These are phyloP conservation scores for Drosophila neotestacea DNA, from an alignment of 2,888 invertebrate genomes.

Conservation along the genomic window DNA sequence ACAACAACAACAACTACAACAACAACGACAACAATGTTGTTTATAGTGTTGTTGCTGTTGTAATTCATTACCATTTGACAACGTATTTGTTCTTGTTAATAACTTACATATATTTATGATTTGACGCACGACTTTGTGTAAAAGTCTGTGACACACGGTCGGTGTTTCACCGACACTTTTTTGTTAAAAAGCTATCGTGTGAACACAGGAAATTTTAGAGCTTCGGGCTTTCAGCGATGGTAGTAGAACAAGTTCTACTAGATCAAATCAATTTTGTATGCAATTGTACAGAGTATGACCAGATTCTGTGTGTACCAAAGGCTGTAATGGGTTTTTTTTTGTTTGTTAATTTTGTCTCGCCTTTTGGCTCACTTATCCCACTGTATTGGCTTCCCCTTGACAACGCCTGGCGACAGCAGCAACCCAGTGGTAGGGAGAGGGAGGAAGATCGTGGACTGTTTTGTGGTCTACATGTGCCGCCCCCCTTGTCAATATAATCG, in stretches of 20 bases:
- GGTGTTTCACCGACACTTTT: no score
- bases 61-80: slow-evolving; percentile 59
- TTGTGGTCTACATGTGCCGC: slow-evolving; percentile 17
- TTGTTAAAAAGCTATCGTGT: no score
- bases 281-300: no score
- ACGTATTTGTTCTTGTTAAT: slow-evolving; percentile 57
- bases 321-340: no score
- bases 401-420: slow-evolving; percentile 42
- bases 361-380: slow-evolving; percentile 32
- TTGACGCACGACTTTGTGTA: slow-evolving; percentile 16
- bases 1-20: not conserved
- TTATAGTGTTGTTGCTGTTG: slow-evolving; percentile 15
- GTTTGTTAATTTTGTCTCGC: slow-evolving; percentile 6
- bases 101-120: slow-evolving; percentile 67
- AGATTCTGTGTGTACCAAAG: no score
- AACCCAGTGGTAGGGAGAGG: not conserved
- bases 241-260: no score
- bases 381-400: slow-evolving; percentile 42
- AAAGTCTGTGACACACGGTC: no score
- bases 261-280: no score
- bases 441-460: not conserved
- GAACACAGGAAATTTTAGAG: no score
- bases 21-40: not conserved
- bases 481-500: slow-evolving; percentile 82
- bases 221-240: no score